A percentile compares a stretch with the other conserved stretches of the same genome.
These are phyloP conservation scores for Atrina japonica DNA, from an alignment of 2,888 invertebrate genomes.

Conservation along the genomic window DNA sequence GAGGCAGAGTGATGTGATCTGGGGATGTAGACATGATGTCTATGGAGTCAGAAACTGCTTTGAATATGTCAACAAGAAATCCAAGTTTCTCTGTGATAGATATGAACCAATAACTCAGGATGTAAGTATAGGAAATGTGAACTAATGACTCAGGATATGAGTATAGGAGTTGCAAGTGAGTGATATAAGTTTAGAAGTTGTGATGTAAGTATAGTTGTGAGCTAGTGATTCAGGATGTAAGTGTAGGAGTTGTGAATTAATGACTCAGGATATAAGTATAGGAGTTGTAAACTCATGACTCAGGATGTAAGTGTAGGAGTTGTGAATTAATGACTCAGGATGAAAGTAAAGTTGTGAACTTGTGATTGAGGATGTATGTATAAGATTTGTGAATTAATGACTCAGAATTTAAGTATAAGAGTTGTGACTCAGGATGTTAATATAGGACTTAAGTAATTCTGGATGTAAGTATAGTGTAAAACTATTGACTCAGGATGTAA, in stretches of 20 bases:
- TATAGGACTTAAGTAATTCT: slow-evolving; percentile 24
- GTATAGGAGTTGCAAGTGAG: neutral
- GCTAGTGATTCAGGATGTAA: slow-evolving; percentile 8
- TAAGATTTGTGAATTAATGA: slow-evolving; percentile 71
- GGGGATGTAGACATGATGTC: slow-evolving; percentile 73
- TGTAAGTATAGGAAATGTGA: slow-evolving; percentile 44
- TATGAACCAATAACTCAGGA: slow-evolving; percentile 70
- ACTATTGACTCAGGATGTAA: no score
- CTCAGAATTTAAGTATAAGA: slow-evolving; percentile 58
- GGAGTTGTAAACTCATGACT: neutral
- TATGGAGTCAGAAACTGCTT: slow-evolving; percentile 58
- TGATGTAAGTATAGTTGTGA: neutral
- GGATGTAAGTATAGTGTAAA: neutral
- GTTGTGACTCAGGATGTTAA: no score
- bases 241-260: slow-evolving; percentile 70
- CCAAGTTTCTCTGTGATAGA: slow-evolving; percentile 65
- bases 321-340: neutral
- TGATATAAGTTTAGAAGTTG: neutral
- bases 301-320: no score
- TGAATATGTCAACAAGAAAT: slow-evolving; percentile 59
- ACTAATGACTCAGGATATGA: no score
- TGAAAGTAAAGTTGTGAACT: neutral
- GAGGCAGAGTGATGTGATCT: slow-evolving; percentile 60
- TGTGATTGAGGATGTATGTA: slow-evolving; percentile 32
- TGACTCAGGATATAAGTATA: slow-evolving; percentile 64